A percentile compares a stretch with the other conserved stretches of the same genome.
phyloP scores from a whole-genome alignment of 2,888 invertebrate genomes.

The Capitulum mitella region DNA sequence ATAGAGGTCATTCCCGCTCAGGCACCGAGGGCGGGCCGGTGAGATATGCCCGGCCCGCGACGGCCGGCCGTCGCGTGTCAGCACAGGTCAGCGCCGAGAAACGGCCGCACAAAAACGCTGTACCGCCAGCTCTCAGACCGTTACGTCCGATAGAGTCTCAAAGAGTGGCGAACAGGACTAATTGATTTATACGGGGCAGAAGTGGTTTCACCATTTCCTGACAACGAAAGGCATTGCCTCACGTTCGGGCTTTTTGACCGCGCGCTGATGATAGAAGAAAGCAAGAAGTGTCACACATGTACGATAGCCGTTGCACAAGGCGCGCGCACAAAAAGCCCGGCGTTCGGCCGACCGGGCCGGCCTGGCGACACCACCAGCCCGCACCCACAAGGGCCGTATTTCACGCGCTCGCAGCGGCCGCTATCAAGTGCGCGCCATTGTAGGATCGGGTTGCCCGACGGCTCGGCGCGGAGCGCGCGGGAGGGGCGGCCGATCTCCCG shows the following conservation, averaged over 20 bases:
- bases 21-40: too few species aligned
- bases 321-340: background rate
- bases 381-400: too few species aligned
- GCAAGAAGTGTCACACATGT: slow-evolving; percentile 1
- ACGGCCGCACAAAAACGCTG: background rate
- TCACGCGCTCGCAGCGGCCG: too few species aligned
- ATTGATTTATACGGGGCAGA: slow-evolving; percentile 3
- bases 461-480: too few species aligned
- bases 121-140: background rate
- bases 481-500: too few species aligned
- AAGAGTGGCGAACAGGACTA: background rate
- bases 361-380: too few species aligned
- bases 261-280: background rate
- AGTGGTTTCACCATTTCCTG: background rate
- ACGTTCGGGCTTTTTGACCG: background rate
- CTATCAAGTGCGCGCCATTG: too few species aligned
- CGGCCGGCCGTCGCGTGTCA: too few species aligned
- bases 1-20: too few species aligned
- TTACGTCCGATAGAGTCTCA: background rate
- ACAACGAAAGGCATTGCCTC: background rate
- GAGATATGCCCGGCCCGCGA: too few species aligned
- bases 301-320: slow-evolving; percentile 7
- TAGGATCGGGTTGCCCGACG: too few species aligned
- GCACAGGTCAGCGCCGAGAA: background rate
- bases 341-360: background rate